A percentile compares a stretch with the other conserved stretches of the same genome.
Conservation (phyloP, 2,888 invertebrate genomes). For the Dicycla oo region DNA sequence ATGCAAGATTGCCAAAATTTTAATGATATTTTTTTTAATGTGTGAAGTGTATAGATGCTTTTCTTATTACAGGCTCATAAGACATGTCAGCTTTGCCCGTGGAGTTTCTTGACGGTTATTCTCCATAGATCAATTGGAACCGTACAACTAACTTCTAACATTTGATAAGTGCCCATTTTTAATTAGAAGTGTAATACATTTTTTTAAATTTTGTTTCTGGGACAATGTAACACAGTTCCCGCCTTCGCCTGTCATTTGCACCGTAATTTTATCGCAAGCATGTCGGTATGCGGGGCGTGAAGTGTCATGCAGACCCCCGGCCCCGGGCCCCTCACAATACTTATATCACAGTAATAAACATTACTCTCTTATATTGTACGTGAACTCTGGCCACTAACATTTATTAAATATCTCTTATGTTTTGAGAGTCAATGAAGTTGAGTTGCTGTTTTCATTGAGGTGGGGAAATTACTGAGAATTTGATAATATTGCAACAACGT, state of each 20-base stretch:
- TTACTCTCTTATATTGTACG: constrained; percentile 51
- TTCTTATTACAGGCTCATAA: no score
- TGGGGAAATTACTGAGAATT: no score
- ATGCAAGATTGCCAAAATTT: no score
- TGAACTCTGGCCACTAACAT: constrained; percentile 19
- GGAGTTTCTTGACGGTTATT: no score
- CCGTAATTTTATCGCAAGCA: constrained; percentile 38
- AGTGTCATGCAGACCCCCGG: constrained; percentile 36
- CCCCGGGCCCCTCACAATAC: constrained; percentile 34
- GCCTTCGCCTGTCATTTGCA: constrained; percentile 12
- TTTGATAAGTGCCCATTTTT: no score
- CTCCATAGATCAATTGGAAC: no score
- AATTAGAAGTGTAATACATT: no score
- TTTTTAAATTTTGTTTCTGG: background rate
- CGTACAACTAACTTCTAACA: no score
- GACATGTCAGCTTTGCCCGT: no score
- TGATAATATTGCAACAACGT: no score
- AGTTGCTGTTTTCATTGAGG: background rate
- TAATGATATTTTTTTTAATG: no score
- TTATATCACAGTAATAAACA: constrained; percentile 66
- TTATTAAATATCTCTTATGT: constrained; percentile 51
- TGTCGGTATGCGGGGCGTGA: constrained; percentile 60
- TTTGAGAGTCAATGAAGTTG: background rate
- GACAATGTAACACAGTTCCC: background rate
- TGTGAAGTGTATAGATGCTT: no score